Evolutionary conservation across 1,140 invertebrate genomes (phyloP), one percentile per base, ranked within the genome.

Genomic region (Cydia splendana): DNA sequence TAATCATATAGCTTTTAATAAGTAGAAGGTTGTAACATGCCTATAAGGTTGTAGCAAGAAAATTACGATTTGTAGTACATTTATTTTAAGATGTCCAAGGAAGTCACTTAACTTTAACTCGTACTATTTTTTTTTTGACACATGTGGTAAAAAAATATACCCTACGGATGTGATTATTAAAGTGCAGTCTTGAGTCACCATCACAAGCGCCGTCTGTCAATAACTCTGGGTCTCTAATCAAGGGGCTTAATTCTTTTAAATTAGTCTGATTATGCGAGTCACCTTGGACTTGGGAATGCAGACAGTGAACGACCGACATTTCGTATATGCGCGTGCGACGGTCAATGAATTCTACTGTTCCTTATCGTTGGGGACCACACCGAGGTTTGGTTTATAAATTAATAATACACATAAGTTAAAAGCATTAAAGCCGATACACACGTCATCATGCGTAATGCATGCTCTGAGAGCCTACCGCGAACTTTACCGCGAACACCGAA

Each of bases 231-330:
- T n/a, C 34, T 71, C 67, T 71, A 71, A 71, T 71, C 67, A 71
- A 71, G 67, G 67, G 38, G 67, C 34, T 48, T 74, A 75, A 67
- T 73, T 51, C 57, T 48, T 69, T 75, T 67, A 57, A 77, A 75
- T 77, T 71, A 38, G 67, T 77, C 34, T 80, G 81, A 79, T 84
- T 81, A 81, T 79, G 79, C 81, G 69, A 62, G 76, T 83, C 78
- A 82, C 85, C 82, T 87, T 85, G 84, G 85, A 82, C 82, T 75
- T 45, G 71, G 77, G 74, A 78, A 78, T 76, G 79, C 82, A 85
- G 85, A 87, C 85, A 69, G 80, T 85, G 78, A 85, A 85, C 73
- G 82, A 75, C 84, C 85, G 85, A 83, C 81, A 79, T 82, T 77
- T 78, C 57, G 20, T 42, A 24, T 62, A 2, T n/a, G 57, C 57